Base-by-base conservation (phyloP, 2,888 invertebrate species). In the Chelonus formosanus region DNA sequence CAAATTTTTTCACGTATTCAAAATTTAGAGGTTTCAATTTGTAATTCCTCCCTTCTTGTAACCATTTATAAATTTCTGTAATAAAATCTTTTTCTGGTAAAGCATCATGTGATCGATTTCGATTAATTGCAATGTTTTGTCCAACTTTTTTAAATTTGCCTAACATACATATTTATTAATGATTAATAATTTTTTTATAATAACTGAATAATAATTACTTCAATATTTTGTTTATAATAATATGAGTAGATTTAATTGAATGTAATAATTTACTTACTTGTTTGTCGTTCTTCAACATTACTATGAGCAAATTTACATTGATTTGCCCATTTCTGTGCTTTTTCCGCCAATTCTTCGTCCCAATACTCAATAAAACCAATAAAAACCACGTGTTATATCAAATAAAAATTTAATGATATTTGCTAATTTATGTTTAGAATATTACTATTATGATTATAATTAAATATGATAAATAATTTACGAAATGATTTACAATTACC, bases 281-380 rank as follows among this genome's bases (percentile, higher is more conserved):
- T 55, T 45, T 65, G 10, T 2, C 65, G 63, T 3, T 65, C 65
- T 35, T 47, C 48, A 3, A 63, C 36, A 45, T 7, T 35, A 85
- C 86, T 86, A 67, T 87, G 86, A n/a, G 85, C 79, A 66, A 86
- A 86, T 70, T 85, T 86, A 69, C 87, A 87, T 65, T 86, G 86
- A 5, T 86, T 82, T 0, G 86, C 86, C 87, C 86, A 87, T 4
- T 84, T 75, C 45, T 86, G 86, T 0, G 87, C 87, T 82, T 83
- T 84, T 34, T 80, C 75, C 67, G 86, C 87, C 0, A 87, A 78
- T 70, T 87, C 86, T 65, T 84, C 83, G 65, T 87, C 87, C 87
- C 87, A 87, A 69, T 86, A 86, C 71, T 71, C 5, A 20, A 56
- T 20, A 2, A 20, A 20, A 20, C 20, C 20, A 20, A 20, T 20